Evolutionary conservation across 2,797 vertebrate genomes (phyloP).

Genomic region (Sebastes wilsoni): DNA sequence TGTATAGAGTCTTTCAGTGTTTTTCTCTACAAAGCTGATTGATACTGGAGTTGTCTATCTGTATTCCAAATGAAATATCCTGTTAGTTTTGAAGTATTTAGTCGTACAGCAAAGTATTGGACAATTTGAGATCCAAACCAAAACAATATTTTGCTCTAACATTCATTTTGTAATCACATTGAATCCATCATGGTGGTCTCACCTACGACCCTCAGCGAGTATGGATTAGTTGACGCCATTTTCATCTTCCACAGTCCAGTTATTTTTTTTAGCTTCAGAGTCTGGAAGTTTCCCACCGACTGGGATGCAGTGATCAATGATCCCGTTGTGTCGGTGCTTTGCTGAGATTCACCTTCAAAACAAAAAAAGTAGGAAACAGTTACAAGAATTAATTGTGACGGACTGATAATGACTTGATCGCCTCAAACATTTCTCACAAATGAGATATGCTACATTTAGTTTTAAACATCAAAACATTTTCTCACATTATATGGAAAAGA

Average conservation of each 20-base stretch:
- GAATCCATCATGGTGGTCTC: background rate
- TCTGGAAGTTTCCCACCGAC: conserved; percentile 64
- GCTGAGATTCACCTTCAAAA: conserved; percentile 54
- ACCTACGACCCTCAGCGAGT: conserved; percentile 74
- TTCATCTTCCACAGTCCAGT: conserved; percentile 61
- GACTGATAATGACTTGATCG: background rate
- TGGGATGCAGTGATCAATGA: conserved; percentile 40
- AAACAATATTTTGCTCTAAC: background rate
- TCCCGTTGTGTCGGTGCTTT: conserved; percentile 23
- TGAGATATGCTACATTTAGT: no score
- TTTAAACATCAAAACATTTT: no score
- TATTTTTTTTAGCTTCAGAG: conserved; percentile 38
- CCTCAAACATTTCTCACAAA: background rate
- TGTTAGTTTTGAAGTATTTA: no score
- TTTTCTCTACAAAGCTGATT: background rate
- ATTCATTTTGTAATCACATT: background rate
- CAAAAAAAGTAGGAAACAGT: background rate
- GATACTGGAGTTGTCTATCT: background rate
- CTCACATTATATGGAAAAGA: background rate
- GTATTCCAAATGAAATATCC: background rate
- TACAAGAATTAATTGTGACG: background rate
- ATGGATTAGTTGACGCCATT: conserved; percentile 59
- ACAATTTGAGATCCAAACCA: background rate
- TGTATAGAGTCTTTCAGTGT: background rate
- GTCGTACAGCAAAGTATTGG: no score